These are phyloP conservation scores for Philotrypesis tridentata DNA, from an alignment of 1,140 invertebrate species.

Conservation along the genomic window DNA sequence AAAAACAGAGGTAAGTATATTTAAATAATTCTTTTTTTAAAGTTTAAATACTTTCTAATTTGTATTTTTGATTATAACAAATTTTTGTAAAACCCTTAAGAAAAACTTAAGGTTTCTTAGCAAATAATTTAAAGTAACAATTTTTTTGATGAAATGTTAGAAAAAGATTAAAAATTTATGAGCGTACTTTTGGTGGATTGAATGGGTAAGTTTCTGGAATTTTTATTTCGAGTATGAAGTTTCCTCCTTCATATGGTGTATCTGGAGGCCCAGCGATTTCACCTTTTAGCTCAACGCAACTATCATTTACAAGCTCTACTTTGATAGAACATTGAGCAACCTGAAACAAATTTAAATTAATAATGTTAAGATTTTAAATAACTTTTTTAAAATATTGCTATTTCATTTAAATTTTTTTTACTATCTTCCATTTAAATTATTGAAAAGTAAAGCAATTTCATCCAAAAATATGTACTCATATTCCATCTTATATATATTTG, in stretches of 20 bases:
- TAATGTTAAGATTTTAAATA: background rate
- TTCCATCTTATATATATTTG: background rate
- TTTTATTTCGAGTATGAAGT: conserved; percentile 95
- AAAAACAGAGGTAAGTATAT: background rate
- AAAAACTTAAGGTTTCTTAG: too few relatives aligned
- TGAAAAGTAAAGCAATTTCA: background rate
- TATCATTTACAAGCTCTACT: conserved; percentile 93
- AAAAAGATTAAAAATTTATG: background rate
- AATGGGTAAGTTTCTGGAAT: conserved; percentile 99
- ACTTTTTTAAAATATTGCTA: background rate
- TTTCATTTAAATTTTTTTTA: background rate
- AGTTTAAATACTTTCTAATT: too few relatives aligned
- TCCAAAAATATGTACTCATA: too few relatives aligned
- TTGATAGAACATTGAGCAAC: conserved; percentile 93
- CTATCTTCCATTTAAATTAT: background rate
- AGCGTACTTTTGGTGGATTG: conserved; percentile 95
- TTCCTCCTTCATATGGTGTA: conserved; percentile 97
- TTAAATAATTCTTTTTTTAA: too few relatives aligned
- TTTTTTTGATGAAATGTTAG: background rate
- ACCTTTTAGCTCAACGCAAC: conserved; percentile 91
- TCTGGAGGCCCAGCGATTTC: conserved; percentile 95
- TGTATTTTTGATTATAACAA: too few relatives aligned
- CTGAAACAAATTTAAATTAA: conserved; percentile 72
- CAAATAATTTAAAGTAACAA: too few relatives aligned
- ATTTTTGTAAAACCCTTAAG: too few relatives aligned